Conservation (phyloP, 2,113 vertebrate species). For the Hypocryptadius cinnamomeus region DNA sequence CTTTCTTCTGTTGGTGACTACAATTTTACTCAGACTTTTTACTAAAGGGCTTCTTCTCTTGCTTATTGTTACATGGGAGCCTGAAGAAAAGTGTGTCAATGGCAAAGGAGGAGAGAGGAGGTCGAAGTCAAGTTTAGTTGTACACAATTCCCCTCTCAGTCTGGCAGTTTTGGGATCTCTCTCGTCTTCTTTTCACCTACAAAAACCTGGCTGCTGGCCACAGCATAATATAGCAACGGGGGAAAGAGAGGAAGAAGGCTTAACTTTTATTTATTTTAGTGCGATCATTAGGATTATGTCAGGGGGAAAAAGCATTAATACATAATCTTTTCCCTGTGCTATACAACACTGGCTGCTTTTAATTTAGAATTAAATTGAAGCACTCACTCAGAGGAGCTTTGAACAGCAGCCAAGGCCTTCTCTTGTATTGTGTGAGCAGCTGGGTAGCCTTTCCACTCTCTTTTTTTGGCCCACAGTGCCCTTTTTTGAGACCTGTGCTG, state of each 20-base stretch:
- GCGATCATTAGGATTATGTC: conserved; percentile 85
- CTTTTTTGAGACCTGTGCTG: conserved; percentile 64
- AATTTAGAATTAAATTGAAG: conserved; percentile 81
- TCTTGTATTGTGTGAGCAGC: conserved; percentile 82
- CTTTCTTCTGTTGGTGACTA: neutral
- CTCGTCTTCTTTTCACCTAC: conserved; percentile 40
- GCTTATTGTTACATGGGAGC: neutral
- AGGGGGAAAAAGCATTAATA: conserved; percentile 81
- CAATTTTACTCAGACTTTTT: neutral
- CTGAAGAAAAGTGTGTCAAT: neutral
- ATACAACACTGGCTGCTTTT: conserved; percentile 78
- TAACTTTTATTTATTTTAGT: conserved; percentile 86
- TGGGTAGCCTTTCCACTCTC: conserved; percentile 71
- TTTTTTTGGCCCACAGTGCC: conserved; percentile 11
- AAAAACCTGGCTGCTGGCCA: conserved; percentile 53
- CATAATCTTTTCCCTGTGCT: conserved; percentile 80
- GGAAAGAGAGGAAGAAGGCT: conserved; percentile 59
- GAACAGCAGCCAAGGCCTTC: conserved; percentile 82
- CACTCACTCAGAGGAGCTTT: conserved; percentile 81
- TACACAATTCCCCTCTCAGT: neutral
- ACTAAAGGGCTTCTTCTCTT: neutral
- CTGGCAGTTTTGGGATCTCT: conserved; percentile 35
- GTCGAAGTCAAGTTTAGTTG: neutral
- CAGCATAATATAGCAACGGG: conserved; percentile 50
- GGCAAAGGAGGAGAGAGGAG: neutral